Evolutionary conservation across 2,113 vertebrate genomes (phyloP).

Genomic region (Zosterops borbonicus): DNA sequence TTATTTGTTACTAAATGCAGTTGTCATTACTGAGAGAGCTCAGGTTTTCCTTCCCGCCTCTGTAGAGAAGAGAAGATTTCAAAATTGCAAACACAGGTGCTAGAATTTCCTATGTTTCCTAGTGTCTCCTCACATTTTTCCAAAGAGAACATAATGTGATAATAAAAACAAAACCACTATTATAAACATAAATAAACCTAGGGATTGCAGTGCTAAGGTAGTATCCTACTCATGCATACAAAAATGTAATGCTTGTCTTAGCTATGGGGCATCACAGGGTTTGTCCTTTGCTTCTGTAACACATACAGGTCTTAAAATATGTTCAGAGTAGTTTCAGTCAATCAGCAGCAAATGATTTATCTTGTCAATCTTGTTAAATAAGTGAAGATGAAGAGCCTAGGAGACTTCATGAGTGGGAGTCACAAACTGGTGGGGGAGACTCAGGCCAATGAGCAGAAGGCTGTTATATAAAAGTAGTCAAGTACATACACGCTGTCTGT

Average conservation of each 20-base stretch:
- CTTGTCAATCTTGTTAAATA: background rate
- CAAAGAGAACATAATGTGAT: background rate
- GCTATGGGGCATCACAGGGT: background rate
- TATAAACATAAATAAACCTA: background rate
- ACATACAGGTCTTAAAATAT: background rate
- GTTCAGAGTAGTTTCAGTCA: background rate
- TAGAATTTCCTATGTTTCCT: background rate
- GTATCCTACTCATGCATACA: background rate
- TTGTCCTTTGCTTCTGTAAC: background rate
- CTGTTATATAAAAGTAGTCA: background rate
- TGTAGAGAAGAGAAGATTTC: background rate
- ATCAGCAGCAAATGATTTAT: background rate
- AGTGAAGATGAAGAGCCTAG: background rate
- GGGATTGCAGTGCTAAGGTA: background rate
- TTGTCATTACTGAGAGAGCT: background rate
- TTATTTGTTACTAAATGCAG: background rate
- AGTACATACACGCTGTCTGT: background rate
- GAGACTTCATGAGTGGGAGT: background rate
- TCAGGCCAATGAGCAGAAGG: background rate
- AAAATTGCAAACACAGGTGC: background rate
- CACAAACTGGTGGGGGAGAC: background rate
- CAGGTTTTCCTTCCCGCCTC: background rate
- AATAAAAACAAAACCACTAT: background rate
- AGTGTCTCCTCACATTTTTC: background rate
- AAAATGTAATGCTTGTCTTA: background rate